Conservation (phyloP, 2,113 vertebrate species). For the Forbesichthys agassizii region DNA sequence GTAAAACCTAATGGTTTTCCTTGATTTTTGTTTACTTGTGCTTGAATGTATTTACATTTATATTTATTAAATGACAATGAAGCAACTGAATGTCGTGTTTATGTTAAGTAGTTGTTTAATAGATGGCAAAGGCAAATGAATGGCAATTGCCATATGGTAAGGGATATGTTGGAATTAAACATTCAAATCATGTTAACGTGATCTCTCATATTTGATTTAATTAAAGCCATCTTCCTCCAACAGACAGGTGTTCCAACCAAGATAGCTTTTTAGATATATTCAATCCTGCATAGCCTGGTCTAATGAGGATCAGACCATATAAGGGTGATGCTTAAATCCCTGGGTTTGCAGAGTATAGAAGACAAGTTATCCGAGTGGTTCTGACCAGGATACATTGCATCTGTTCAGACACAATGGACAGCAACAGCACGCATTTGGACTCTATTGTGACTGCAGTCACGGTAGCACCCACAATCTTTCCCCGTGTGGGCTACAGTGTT, state of each 20-base stretch:
- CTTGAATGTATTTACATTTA: slow-evolving; percentile 39
- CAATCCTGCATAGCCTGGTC: slow-evolving; percentile 22
- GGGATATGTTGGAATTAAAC: slow-evolving; percentile 51
- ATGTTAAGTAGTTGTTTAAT: background rate
- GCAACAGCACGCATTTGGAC: slow-evolving; percentile 38
- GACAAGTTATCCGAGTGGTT: slow-evolving; percentile 17
- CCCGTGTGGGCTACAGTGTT: slow-evolving; percentile 64
- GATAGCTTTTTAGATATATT: background rate
- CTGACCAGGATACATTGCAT: slow-evolving; percentile 1
- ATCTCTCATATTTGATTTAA: slow-evolving; percentile 46
- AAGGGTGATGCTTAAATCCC: slow-evolving; percentile 21
- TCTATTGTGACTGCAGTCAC: slow-evolving; percentile 9
- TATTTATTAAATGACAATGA: slow-evolving; percentile 51
- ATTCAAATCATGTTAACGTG: slow-evolving; percentile 56
- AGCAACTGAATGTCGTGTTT: background rate
- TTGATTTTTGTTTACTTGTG: slow-evolving; percentile 11
- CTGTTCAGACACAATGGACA: slow-evolving; percentile 51
- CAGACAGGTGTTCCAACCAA: slow-evolving; percentile 51
- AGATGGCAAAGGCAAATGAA: background rate
- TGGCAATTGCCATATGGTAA: slow-evolving; percentile 48
- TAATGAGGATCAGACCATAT: slow-evolving; percentile 48
- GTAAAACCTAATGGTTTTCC: slow-evolving; percentile 2
- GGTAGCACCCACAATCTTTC: slow-evolving; percentile 56
- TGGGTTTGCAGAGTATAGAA: slow-evolving; percentile 1
- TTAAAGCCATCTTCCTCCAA: slow-evolving; percentile 15